These are phyloP conservation scores for Silurus lanzhouensis DNA, from an alignment of 2,797 vertebrate species.

Conservation along the genomic window DNA sequence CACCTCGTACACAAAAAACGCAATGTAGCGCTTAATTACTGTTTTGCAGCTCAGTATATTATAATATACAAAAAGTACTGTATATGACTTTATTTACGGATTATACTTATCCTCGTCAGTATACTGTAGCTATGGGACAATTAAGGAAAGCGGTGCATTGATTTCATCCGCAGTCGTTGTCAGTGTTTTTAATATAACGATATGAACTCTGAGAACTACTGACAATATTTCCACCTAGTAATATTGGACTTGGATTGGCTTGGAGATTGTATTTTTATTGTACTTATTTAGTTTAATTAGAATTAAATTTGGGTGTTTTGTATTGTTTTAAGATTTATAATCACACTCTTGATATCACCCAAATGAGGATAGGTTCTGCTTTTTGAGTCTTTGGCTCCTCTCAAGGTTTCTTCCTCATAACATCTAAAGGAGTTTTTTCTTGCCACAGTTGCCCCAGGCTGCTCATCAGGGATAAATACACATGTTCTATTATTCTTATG, in stretches of 20 bases:
- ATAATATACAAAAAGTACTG: neutral
- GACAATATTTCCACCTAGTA: neutral
- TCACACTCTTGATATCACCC: too few species aligned
- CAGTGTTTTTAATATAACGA: neutral
- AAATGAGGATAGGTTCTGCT: too few species aligned
- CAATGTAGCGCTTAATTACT: neutral
- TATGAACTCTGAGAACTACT: neutral
- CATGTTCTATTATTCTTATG: too few species aligned
- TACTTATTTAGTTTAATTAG: neutral
- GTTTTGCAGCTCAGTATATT: neutral
- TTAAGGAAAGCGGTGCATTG: neutral
- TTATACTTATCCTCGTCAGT: neutral
- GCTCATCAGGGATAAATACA: too few species aligned
- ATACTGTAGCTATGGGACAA: neutral
- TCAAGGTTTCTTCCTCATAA: too few species aligned
- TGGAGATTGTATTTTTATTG: neutral
- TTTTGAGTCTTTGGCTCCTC: too few species aligned
- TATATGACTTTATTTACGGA: neutral
- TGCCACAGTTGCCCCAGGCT: too few species aligned
- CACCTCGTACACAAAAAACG: too few species aligned
- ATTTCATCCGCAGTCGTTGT: neutral
- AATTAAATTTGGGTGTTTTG: too few species aligned
- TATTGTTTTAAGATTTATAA: too few species aligned
- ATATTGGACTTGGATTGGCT: neutral
- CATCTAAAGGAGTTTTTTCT: too few species aligned